Evolutionary conservation across 2,113 vertebrate genomes (phyloP), one percentile per base, ranked within the genome.

Genomic region (Vanacampus margaritifer): DNA sequence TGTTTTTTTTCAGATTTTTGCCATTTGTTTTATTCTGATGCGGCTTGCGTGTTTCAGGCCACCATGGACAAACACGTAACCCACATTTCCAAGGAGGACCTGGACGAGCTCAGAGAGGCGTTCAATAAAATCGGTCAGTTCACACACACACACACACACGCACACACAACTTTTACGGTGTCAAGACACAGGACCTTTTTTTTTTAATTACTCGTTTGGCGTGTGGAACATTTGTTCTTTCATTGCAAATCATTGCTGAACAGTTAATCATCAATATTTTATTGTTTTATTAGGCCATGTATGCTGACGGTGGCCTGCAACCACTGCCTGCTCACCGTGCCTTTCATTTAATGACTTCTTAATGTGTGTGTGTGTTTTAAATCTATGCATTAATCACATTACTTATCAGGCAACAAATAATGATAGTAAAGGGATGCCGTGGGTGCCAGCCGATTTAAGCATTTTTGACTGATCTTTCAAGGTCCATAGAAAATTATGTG

Each of bases 51-150:
- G n/a, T 79, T 68, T 57, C 41, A 84, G 85, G 69, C 60, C 16
- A 73, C 80, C 41, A 99, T 98, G 96, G 95, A 93, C 80, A 93
- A 93, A 75, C 93, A 91, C 3, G 56, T 94, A 67, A 98, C 94
- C 3, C 95, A 95, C 72, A 95, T 99, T 82, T 93, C 95, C 68
- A 84, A 93, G 71, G 97, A 98, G 37, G 94, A 98, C 75, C 92
- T 99, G 75, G 94, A 96, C 57, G 95, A 99, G 0, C 91, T 99
- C 26, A 89, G 90, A 73, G 95, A 96, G 71, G 97, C 97, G 16
- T 99, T 99, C 70, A 83, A 89, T 76, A 99, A 94, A 92, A 96
- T 99, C 60, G 97, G 97, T 99, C 14, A 82, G 91, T 76, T 59
- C 58, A 28, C 0, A 41, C 39, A 8, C 14, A 19, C 58, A 28